These are phyloP conservation scores for Andrena haemorrhoa DNA, from an alignment of 2,888 invertebrate genomes.

Conservation along the genomic window DNA sequence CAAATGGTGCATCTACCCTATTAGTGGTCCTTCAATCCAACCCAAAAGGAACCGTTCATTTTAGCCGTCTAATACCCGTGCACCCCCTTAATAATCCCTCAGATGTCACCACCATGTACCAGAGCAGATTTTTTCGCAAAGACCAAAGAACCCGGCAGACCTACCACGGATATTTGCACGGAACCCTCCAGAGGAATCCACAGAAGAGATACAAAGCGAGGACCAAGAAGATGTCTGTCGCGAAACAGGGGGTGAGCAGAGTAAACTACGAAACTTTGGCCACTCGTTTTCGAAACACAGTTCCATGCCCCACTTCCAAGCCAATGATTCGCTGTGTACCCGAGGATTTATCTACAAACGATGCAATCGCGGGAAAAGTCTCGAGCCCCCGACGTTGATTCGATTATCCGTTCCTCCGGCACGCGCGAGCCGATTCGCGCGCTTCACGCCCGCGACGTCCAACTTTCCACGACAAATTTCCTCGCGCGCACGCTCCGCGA, in stretches of 20 bases:
- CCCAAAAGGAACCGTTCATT: too few species aligned
- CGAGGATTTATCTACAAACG: conserved; percentile 20
- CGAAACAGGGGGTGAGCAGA: neutral
- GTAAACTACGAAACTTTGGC: neutral
- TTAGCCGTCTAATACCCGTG: too few species aligned
- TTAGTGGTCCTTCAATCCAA: too few species aligned
- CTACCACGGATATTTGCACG: neutral
- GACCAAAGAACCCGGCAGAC: too few species aligned
- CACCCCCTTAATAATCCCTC: too few species aligned
- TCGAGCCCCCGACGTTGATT: conserved; percentile 38
- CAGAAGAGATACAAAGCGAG: neutral
- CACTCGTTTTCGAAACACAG: conserved; percentile 3
- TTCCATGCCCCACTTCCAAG: neutral
- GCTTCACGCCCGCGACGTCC: conserved; percentile 22
- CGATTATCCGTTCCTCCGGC: conserved; percentile 58
- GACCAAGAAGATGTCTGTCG: neutral
- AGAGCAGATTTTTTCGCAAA: too few species aligned
- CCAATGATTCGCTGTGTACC: conserved; percentile 38
- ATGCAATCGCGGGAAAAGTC: conserved; percentile 14
- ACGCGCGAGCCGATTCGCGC: conserved; percentile 22
- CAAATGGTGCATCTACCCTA: too few species aligned
- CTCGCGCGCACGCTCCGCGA: conserved; percentile 66
- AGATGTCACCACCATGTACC: too few species aligned
- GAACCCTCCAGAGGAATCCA: neutral
- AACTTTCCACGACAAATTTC: conserved; percentile 50